These are phyloP conservation scores for Thryonomys swinderianus DNA, from an alignment of 2,113 vertebrate genomes.

Conservation along the genomic window DNA sequence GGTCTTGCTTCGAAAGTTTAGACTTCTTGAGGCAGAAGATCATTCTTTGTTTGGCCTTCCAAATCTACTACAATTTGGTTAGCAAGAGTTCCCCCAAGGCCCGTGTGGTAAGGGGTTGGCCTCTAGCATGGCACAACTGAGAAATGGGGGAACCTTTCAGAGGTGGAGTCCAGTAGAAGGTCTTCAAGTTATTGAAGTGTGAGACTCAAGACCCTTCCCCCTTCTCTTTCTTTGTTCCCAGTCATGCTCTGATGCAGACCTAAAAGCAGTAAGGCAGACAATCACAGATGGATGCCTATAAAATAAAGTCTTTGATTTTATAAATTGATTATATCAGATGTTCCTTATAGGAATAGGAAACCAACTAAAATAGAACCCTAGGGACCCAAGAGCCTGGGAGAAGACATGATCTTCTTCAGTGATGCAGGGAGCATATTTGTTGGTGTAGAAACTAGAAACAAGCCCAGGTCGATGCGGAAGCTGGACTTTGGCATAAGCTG, in stretches of 20 bases:
- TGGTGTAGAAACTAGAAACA: background rate
- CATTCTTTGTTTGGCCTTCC: rapidly evolving
- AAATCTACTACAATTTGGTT: background rate
- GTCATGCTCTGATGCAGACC: too few species aligned
- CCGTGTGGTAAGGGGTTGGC: background rate
- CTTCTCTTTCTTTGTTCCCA: background rate
- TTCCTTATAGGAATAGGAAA: background rate
- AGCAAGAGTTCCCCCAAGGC: background rate
- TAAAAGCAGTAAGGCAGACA: background rate
- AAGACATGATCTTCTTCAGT: background rate
- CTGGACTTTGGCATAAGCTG: too few species aligned
- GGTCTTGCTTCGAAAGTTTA: too few species aligned
- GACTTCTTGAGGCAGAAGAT: background rate
- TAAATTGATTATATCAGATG: background rate
- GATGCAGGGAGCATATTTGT: rapidly evolving
- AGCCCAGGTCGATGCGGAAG: too few species aligned
- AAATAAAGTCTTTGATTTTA: background rate
- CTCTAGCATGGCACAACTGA: background rate
- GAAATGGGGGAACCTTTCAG: background rate
- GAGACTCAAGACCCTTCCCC: background rate
- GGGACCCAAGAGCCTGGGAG: background rate
- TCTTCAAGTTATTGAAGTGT: background rate
- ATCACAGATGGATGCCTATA: background rate
- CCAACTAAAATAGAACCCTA: background rate
- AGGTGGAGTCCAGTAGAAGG: background rate